A percentile compares a stretch with the other conserved stretches of the same genome.
Conservation (phyloP, 1,140 invertebrate species). For the Brachionus rubens region DNA sequence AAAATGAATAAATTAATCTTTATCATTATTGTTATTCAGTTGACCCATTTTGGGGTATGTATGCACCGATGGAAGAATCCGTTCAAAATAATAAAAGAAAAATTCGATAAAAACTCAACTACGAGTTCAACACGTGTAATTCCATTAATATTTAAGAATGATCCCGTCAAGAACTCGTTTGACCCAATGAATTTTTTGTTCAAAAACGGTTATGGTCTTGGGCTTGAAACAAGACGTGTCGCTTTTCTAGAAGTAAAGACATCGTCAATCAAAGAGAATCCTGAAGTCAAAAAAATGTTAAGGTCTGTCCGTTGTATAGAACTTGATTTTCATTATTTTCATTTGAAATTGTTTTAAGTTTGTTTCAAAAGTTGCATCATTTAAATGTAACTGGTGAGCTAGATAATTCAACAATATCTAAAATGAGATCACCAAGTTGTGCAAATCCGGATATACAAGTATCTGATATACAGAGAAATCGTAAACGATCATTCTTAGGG, state of each 20-base stretch:
- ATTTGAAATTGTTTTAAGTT: neutral
- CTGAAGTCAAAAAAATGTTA: constrained; percentile 3
- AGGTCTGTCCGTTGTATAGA: too few species aligned
- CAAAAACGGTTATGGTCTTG: constrained; percentile 36
- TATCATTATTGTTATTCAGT: too few species aligned
- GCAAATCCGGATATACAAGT: constrained; percentile 11
- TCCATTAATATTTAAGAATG: too few species aligned
- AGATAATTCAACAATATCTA: neutral
- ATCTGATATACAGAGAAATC: neutral
- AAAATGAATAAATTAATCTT: too few species aligned
- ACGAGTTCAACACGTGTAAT: too few species aligned
- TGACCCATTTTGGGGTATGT: too few species aligned
- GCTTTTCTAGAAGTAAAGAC: neutral
- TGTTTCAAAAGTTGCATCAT: constrained; percentile 29
- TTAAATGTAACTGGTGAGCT: constrained; percentile 16
- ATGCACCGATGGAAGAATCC: too few species aligned
- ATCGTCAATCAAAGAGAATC: neutral
- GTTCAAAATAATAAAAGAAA: too few species aligned
- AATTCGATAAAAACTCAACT: too few species aligned
- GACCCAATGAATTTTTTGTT: constrained; percentile 38
- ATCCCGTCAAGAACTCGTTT: too few species aligned
- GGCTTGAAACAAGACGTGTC: neutral
- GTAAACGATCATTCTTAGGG: neutral
- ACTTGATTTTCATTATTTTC: too few species aligned
- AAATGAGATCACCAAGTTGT: constrained; percentile 34